Evolutionary conservation across 2,888 invertebrate genomes (phyloP), one percentile per base, ranked within the genome.

Genomic region (Elysia crispata): DNA sequence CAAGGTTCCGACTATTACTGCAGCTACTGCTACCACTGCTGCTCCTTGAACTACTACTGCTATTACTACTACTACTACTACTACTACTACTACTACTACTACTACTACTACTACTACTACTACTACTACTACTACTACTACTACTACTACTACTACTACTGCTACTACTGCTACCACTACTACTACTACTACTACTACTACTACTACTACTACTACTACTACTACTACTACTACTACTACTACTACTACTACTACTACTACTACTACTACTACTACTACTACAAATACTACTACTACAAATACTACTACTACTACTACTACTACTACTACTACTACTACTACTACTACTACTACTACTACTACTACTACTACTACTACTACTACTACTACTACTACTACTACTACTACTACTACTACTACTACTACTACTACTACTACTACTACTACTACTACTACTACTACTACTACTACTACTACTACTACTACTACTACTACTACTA

Each of bases 71-170:
- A 54, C 54, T 54, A 54, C 54, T 54, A 54, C 54, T 54, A 54
- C 20, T 54, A 54, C 54, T 54, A 54, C 54, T 54, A 54, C 54
- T 54, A 54, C 54, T 54, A 54, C 54, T 54, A 54, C 54, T 54
- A 18, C 54, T 54, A 54, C 54, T 54, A 54, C 54, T 54, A 54
- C 54, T 54, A 54, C 54, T 54, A 54, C 54, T 54, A 54, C 54
- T 54, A 54, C 54, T 54, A 54, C 54, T 54, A 54, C 54, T 54
- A 54, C 54, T 54, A 54, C 54, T 54, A 54, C 54, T 54, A 54
- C 54, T 54, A 54, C 54, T 54, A 54, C 54, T 54, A 54, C 54
- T 54, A 54, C 54, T 54, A 54, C 20, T 54, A 13, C 20, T 13
- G 15, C 54, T 18, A 54, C 54, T 18, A 54, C 54, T 18, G 18